phyloP scores from a whole-genome alignment of 1,140 invertebrate species.

The Lerema accius region DNA sequence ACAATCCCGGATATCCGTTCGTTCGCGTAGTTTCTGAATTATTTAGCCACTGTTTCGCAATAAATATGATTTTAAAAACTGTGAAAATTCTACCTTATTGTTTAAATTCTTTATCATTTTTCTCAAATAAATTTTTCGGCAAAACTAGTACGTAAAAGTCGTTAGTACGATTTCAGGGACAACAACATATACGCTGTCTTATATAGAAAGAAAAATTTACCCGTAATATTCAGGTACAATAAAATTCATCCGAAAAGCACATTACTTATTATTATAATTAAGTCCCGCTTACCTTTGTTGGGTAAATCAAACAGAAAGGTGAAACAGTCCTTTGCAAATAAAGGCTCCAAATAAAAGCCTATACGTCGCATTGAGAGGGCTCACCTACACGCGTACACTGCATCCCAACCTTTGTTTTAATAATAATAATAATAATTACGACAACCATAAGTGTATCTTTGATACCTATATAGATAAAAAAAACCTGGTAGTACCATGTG shows the following conservation, averaged over 20 bases:
- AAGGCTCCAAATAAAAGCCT: constrained; percentile 10
- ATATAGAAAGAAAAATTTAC: too few relatives aligned
- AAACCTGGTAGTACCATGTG: too few relatives aligned
- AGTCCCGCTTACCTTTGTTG: constrained; percentile 5
- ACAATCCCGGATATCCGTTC: constrained; percentile 1
- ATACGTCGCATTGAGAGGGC: neutral
- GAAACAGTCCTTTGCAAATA: constrained; percentile 15
- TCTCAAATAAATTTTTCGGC: too few relatives aligned
- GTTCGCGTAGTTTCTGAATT: constrained; percentile 6
- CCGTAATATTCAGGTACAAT: neutral
- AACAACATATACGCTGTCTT: too few relatives aligned
- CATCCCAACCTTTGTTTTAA: constrained; percentile 6
- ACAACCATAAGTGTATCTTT: too few relatives aligned
- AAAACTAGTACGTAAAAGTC: too few relatives aligned
- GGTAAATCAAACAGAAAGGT: constrained; percentile 13
- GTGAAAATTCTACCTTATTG: too few relatives aligned
- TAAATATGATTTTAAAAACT: too few relatives aligned
- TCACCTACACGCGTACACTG: neutral
- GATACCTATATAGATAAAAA: too few relatives aligned
- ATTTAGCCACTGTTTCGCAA: neutral
- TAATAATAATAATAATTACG: too few relatives aligned
- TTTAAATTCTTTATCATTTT: too few relatives aligned
- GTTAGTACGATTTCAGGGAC: too few relatives aligned
- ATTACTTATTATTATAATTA: constrained; percentile 3
- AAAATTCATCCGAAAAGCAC: neutral